phyloP scores from a whole-genome alignment of 92 coral and sea anemone genomes.

The Desmophyllum pertusum region DNA sequence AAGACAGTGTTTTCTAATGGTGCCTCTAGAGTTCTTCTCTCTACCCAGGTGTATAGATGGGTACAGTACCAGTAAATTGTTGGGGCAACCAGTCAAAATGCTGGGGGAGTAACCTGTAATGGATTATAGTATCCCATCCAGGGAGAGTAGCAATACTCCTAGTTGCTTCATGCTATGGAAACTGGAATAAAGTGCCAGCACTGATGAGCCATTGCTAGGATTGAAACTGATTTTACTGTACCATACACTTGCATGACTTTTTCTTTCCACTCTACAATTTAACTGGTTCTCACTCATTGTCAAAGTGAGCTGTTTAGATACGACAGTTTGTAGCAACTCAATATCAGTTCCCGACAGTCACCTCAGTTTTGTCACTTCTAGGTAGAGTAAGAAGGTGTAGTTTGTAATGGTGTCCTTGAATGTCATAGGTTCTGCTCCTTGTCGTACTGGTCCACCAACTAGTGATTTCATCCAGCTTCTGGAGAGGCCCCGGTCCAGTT shows the following conservation, averaged over 20 bases:
- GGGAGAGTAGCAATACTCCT: background rate
- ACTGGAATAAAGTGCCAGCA: background rate
- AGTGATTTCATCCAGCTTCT: conserved; percentile 77
- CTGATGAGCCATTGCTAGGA: background rate
- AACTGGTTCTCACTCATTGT: background rate
- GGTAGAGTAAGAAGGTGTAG: background rate
- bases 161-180: background rate
- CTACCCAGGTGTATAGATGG: background rate
- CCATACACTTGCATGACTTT: background rate
- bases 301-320: background rate
- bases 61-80: background rate
- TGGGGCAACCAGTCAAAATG: background rate
- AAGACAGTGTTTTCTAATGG: no score
- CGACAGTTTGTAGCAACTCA: background rate
- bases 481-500: conserved; percentile 87
- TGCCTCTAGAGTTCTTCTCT: background rate
- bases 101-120: background rate
- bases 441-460: conserved; percentile 73
- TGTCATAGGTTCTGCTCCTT: conserved; percentile 81
- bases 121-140: background rate
- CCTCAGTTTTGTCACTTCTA: background rate
- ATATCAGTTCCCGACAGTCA: background rate
- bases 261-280: background rate
- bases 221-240: no score
- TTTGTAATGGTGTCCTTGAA: conserved; percentile 22